Conservation (phyloP, 2,113 vertebrate species). For the Pipra filicauda region DNA sequence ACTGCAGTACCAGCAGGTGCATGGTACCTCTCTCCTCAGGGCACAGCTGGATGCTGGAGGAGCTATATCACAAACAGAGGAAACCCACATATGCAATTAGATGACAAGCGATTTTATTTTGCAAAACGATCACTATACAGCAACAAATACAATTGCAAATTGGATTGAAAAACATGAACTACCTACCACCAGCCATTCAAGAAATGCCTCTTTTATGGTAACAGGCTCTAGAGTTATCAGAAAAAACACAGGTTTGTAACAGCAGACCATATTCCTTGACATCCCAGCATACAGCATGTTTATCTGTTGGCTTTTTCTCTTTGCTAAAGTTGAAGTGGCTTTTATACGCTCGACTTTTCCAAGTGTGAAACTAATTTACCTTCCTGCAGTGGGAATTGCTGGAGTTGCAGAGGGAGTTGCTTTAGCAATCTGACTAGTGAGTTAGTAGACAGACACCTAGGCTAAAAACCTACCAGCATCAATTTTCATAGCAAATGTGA, state of each 20-base stretch:
- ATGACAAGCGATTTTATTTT: conserved; percentile 89
- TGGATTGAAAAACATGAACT: conserved; percentile 87
- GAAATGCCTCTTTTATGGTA: conserved; percentile 80
- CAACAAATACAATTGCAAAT: conserved; percentile 89
- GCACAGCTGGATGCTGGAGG: not conserved
- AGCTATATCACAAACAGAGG: not conserved
- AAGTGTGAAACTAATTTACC: conserved; percentile 38
- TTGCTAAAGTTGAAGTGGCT: conserved; percentile 85
- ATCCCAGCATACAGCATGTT: conserved; percentile 71
- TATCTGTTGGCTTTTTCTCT: conserved; percentile 70
- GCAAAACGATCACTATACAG: conserved; percentile 91
- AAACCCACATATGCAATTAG: not conserved
- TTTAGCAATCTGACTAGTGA: not conserved
- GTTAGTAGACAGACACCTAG: not conserved
- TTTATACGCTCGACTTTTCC: conserved; percentile 39
- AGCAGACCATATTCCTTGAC: conserved; percentile 67
- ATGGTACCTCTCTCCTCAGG: accelerated
- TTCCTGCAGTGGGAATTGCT: conserved; percentile 61
- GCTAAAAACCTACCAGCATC: conserved; percentile 21
- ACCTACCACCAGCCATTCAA: conserved; percentile 86
- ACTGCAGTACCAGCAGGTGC: not conserved
- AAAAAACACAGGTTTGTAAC: conserved; percentile 76
- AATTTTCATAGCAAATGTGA: not conserved
- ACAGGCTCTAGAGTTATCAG: conserved; percentile 80
- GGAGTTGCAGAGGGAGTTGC: conserved; percentile 48